phyloP scores from a whole-genome alignment of 2,888 invertebrate species.

The Altica lythri region DNA sequence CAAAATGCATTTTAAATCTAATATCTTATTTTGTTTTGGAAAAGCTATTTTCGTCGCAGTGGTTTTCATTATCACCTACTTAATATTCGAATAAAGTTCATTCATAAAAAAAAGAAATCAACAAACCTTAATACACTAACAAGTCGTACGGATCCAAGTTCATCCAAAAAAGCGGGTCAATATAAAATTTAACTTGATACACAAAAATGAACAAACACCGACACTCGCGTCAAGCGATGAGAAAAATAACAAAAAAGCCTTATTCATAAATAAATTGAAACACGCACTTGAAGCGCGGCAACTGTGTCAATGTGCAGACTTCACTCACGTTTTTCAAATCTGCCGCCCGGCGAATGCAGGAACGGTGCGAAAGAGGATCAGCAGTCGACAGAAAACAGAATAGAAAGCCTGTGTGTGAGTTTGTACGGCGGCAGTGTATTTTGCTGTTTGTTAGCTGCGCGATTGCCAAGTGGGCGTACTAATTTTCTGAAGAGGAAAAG shows the following conservation, averaged over 20 bases:
- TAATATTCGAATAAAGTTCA: too few relatives aligned
- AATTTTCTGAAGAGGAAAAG: background rate
- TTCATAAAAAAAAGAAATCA: too few relatives aligned
- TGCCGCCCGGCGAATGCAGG: conserved; percentile 5
- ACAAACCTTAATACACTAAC: too few relatives aligned
- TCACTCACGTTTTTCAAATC: conserved; percentile 1
- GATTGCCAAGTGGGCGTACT: background rate
- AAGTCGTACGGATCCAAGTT: too few relatives aligned
- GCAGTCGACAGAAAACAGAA: conserved; percentile 16
- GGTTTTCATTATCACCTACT: too few relatives aligned
- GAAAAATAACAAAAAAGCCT: background rate
- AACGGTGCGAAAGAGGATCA: conserved; percentile 11
- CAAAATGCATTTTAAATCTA: too few relatives aligned
- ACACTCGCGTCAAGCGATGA: background rate
- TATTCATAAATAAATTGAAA: background rate
- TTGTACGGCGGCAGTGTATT: too few relatives aligned
- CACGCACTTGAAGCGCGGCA: background rate
- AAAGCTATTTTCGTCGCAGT: too few relatives aligned
- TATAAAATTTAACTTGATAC: too few relatives aligned
- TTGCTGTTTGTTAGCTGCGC: conserved; percentile 10
- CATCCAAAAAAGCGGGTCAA: too few relatives aligned
- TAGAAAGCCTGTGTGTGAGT: too few relatives aligned
- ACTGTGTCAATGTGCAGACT: background rate
- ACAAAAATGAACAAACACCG: conserved; percentile 1
- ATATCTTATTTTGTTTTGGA: too few relatives aligned